phyloP scores from a whole-genome alignment of 37 sponge, comb jelly and placozoan species.

The Geodia barretti region DNA sequence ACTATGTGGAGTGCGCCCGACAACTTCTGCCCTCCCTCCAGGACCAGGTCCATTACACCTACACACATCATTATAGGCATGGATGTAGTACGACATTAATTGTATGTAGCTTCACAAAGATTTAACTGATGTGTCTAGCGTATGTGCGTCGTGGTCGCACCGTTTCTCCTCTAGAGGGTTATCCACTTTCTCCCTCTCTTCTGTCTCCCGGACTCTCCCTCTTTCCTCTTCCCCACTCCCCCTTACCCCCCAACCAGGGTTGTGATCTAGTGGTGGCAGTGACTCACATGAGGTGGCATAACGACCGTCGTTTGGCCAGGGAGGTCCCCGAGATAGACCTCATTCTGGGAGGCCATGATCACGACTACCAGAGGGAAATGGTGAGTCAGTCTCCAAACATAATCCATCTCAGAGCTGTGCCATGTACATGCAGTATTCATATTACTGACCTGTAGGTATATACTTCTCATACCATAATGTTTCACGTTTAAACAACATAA shows the following conservation, averaged over 20 bases:
- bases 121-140: too few relatives aligned
- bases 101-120: too few relatives aligned
- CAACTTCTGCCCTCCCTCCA: constrained; percentile 34
- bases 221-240: too few relatives aligned
- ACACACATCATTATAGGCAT: too few relatives aligned
- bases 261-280: constrained; percentile 81
- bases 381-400: too few relatives aligned
- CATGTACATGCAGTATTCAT: background rate
- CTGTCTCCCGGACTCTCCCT: too few relatives aligned
- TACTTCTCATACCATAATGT: too few relatives aligned
- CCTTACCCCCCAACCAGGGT: constrained; percentile 13
- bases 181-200: too few relatives aligned
- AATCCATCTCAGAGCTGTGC: background rate
- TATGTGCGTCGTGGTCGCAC: too few relatives aligned
- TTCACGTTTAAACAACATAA: too few relatives aligned
- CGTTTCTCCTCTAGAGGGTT: too few relatives aligned
- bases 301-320: constrained; percentile 63
- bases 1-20: constrained; percentile 66
- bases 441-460: background rate
- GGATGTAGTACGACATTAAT: too few relatives aligned
- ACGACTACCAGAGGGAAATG: constrained; percentile 67
- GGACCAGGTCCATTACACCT: constrained; percentile 43
- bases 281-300: constrained; percentile 84
- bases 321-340: constrained; percentile 60
- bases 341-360: constrained; percentile 86